phyloP scores from a whole-genome alignment of 1,140 invertebrate species.

The Hycleus cichorii region DNA sequence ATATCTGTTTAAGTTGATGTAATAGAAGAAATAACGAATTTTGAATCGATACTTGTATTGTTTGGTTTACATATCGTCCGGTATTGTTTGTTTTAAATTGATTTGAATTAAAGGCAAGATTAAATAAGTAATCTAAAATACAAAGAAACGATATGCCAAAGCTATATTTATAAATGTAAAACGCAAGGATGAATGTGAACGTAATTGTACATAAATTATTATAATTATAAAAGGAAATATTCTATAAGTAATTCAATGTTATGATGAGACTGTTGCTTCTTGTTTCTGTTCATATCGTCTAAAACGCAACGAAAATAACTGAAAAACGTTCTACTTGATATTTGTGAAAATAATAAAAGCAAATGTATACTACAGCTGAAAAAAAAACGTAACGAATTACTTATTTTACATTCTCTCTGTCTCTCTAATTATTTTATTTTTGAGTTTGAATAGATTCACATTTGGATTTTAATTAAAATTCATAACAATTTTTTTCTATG shows the following conservation, averaged over 20 bases:
- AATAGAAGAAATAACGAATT: too few species aligned
- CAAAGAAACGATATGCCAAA: slow-evolving; percentile 13
- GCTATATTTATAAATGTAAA: slow-evolving; percentile 21
- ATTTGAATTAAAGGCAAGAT: too few species aligned
- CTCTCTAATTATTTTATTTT: background rate
- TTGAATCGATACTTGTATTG: too few species aligned
- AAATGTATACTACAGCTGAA: slow-evolving; percentile 29
- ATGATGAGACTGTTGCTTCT: slow-evolving; percentile 39
- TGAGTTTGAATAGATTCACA: too few species aligned
- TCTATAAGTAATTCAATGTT: slow-evolving; percentile 38
- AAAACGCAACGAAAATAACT: slow-evolving; percentile 13
- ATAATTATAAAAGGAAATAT: background rate
- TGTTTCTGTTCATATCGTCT: background rate
- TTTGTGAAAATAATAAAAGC: slow-evolving; percentile 35
- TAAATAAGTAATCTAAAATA: too few species aligned
- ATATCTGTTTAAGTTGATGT: too few species aligned
- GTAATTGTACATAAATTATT: slow-evolving; percentile 26
- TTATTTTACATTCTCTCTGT: background rate
- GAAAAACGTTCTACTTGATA: slow-evolving; percentile 28
- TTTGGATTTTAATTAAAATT: background rate
- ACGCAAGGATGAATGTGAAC: slow-evolving; percentile 18
- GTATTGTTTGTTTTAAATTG: too few species aligned
- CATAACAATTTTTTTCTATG: background rate
- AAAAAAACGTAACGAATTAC: slow-evolving; percentile 8
- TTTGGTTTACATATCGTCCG: too few species aligned